These are phyloP conservation scores for Papilio helenus DNA, from an alignment of 1,140 invertebrate species.

Conservation along the genomic window DNA sequence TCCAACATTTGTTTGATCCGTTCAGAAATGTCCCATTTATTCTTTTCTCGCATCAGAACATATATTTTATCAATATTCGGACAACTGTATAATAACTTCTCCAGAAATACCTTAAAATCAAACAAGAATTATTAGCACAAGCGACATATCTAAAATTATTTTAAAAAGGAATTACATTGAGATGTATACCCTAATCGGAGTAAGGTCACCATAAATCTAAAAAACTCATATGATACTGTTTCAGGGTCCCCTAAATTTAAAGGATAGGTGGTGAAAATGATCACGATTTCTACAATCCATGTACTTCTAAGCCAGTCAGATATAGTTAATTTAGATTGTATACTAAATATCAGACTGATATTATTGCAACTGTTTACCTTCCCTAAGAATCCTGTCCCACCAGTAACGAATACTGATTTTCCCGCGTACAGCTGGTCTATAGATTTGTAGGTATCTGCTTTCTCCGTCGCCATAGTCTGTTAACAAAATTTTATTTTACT, in stretches of 20 bases:
- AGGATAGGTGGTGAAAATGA: too few species aligned
- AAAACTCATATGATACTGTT: too few species aligned
- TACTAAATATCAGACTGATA: neutral
- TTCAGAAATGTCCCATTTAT: conserved; percentile 40
- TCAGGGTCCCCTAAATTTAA: too few species aligned
- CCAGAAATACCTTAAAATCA: conserved; percentile 49
- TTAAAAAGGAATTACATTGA: neutral
- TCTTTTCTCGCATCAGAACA: conserved; percentile 48
- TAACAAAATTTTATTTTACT: neutral
- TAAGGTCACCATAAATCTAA: too few species aligned
- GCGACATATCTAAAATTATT: neutral
- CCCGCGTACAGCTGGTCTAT: conserved; percentile 35
- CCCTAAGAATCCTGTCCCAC: conserved; percentile 44
- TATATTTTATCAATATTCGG: conserved; percentile 51
- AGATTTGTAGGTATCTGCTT: conserved; percentile 14
- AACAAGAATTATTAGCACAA: neutral
- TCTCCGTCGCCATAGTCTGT: conserved; percentile 18
- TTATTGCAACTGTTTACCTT: conserved; percentile 45
- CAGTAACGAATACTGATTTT: conserved; percentile 40
- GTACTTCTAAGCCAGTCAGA: too few species aligned
- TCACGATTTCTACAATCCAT: too few species aligned
- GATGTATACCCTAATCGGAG: too few species aligned
- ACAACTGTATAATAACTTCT: conserved; percentile 54
- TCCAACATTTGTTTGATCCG: conserved; percentile 48
- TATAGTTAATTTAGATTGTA: too few species aligned